These are phyloP conservation scores for Pithys albifrons DNA, from an alignment of 2,113 vertebrate genomes.

Conservation along the genomic window DNA sequence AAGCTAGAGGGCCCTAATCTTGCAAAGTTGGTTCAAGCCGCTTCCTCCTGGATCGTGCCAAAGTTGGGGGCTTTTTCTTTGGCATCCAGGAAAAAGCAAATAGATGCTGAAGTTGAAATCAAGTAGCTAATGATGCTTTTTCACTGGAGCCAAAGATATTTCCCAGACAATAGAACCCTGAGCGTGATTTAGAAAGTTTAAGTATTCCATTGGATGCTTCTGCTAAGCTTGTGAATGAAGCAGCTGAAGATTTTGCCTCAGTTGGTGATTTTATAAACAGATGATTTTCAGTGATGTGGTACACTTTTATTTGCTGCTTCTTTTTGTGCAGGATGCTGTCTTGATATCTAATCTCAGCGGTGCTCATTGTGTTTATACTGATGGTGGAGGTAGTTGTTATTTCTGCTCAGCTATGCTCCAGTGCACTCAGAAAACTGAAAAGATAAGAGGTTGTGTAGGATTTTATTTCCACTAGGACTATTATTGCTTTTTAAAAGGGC, in stretches of 20 bases:
- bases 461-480: constrained; percentile 43
- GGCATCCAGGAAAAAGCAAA: neutral
- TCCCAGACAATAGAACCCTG: neutral
- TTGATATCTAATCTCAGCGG: constrained; percentile 15
- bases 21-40: neutral
- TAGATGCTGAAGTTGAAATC: neutral
- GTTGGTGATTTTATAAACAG: neutral
- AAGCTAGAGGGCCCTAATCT: neutral
- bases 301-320: constrained; percentile 13
- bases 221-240: constrained; percentile 34
- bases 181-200: neutral
- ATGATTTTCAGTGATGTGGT: constrained; percentile 3
- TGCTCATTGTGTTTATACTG: constrained; percentile 22
- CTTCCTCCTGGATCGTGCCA: neutral
- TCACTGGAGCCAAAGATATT: neutral
- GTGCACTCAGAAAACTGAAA: constrained; percentile 20
- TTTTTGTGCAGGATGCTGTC: constrained; percentile 25
- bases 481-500: constrained; percentile 43
- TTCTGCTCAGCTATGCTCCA: constrained; percentile 46
- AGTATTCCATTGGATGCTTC: neutral
- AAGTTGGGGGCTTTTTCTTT: neutral
- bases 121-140: neutral
- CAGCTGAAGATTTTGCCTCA: constrained; percentile 24
- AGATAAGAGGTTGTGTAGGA: constrained; percentile 12
- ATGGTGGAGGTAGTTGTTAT: constrained; percentile 46